Evolutionary conservation across 1,140 invertebrate genomes (phyloP), one percentile per base, ranked within the genome.

Genomic region (Drosophila ambigua): DNA sequence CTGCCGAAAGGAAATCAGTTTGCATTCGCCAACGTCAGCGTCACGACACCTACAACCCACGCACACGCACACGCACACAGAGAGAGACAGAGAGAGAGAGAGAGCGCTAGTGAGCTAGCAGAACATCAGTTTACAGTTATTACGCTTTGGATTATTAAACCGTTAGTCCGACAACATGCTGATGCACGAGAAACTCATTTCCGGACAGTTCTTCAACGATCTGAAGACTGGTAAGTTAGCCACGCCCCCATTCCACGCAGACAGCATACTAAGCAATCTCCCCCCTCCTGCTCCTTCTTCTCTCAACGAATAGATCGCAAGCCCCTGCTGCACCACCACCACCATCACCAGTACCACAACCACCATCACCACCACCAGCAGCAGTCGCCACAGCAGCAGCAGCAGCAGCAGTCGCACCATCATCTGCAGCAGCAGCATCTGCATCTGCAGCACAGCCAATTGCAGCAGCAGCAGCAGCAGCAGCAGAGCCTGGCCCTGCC

Each of bases 111-210:
- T 48, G 20, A 39, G 16, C 28, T 43, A 51, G 35, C 35, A 39
- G 48, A 45, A 24, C 49, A n/a, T 31, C 72, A 58, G 2, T 45
- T 54, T 48, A 50, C 50, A 71, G 16, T 66, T 9, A 66, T 54
- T 28, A 54, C 60, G 28, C 49, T 71, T 77, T 72, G 80, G 80
- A 83, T 85, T 80, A 79, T 13, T 39, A 9, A 54, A 60, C 28
- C 11, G 5, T 20, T 20, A 5, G 13, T 4, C 24, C 41, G 44
- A 48, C 54, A 77, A 35, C 55, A 87, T 91, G 90, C 71, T 91
- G 68, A 90, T 91, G 77, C 90, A 91, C 74, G 88, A 91, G 63
- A 91, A 91, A 84, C 68, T 91, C 13, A 79, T 91, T 57, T 45
- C 88, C 4, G 88, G 88, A 51, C 81, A 91, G 74, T 91, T 91